These are phyloP conservation scores for Belonocnema kinseyi DNA, from an alignment of 1,140 invertebrate genomes.

Conservation along the genomic window DNA sequence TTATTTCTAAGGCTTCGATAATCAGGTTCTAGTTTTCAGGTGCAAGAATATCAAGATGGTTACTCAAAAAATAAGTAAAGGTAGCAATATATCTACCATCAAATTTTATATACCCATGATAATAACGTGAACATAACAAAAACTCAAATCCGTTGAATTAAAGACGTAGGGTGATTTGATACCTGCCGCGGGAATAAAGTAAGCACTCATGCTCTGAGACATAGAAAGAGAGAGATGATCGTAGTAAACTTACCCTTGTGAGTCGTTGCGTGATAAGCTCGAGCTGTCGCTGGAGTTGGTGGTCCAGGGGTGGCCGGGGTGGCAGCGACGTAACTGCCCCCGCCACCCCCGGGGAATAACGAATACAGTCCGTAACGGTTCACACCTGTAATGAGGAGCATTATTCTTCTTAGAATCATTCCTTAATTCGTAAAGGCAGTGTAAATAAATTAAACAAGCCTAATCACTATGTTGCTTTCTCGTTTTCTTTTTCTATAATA, in stretches of 20 bases:
- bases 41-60: no score
- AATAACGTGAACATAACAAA: neutral
- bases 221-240: conserved; percentile 7
- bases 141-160: neutral
- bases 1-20: no score
- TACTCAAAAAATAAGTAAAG: no score
- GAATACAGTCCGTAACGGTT: conserved; percentile 78
- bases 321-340: conserved; percentile 71
- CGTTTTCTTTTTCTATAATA: no score
- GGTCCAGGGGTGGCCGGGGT: conserved; percentile 72
- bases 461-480: no score
- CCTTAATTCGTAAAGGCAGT: no score
- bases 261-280: conserved; percentile 76
- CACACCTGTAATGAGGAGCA: conserved; percentile 71
- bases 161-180: neutral
- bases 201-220: neutral
- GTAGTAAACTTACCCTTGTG: conserved; percentile 74
- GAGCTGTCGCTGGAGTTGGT: conserved; percentile 69
- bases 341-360: conserved; percentile 76
- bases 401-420: neutral
- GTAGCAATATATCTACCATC: no score
- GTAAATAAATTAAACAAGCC: no score
- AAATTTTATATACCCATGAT: no score
- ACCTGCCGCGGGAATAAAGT: neutral
- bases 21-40: no score